Evolutionary conservation across 2,797 vertebrate species (phyloP), one percentile per base, ranked within the genome.

Genomic region (Nyctalus aviator): DNA sequence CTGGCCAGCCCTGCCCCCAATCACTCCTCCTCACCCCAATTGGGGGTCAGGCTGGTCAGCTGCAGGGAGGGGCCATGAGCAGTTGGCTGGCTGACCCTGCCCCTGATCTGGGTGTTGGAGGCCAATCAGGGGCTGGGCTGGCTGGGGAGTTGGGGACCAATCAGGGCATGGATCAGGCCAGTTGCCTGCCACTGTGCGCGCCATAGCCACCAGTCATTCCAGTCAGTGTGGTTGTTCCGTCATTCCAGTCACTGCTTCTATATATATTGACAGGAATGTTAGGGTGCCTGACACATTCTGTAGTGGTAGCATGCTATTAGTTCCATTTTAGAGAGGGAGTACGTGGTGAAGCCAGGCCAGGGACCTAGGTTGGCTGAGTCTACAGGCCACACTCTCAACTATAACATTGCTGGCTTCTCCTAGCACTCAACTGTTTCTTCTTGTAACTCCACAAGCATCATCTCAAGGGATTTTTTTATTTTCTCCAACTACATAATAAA

Each of bases 401-500:
- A 35, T 2, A 35, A 78, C 7, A 35, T 5, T 11, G 23, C 73
- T 11, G 41, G n/a, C 5, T 69, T 68, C 48, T 78, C n/a, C 14
- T 8, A 30, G 9, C 32, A 46, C 13, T 72, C 14, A 90, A 72
- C 20, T 48, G 9, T 44, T 50, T 77, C 32, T 7, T 82, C 46
- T 72, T 73, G 12, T 20, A 81, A 35, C 1, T 77, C 53, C 35
- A 82, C 23, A 71, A 88, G 55, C 7, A 69, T 25, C 23, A 32
- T 77, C 27, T 57, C 57, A 81, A 72, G 41, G 35, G 11, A 72
- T 76, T 66, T 66, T 76, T 75, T 88, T 53, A 82, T 88, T 89
- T 27, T 73, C 53, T 75, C 20, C 66, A 90, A 17, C 53, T 78
- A 88, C 3, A 32, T 6, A 62, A 48, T 35, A 79, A 92, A 90